A percentile compares a stretch with the other conserved stretches of the same genome.
Evolutionary conservation across 2,797 vertebrate genomes (phyloP).

Genomic region (Argentina silus): DNA sequence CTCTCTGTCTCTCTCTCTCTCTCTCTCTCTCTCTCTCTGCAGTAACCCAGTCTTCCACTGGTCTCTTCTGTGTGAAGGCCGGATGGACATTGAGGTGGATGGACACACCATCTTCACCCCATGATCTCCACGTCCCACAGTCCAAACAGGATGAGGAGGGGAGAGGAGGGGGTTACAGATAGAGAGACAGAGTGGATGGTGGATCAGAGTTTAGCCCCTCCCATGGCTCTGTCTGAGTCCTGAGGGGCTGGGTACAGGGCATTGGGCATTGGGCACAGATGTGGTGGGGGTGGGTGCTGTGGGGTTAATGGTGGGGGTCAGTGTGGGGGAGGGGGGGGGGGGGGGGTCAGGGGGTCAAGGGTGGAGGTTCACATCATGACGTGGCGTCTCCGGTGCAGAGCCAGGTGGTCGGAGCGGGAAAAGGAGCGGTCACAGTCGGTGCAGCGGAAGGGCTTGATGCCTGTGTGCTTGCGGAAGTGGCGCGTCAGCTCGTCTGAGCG

Average conservation of each 20-base stretch:
- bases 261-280: no score
- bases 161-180: slow-evolving; percentile 28
- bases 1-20: slow-evolving; percentile 8
- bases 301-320: neutral
- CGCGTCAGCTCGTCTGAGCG: slow-evolving; percentile 95
- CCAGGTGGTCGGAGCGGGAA: slow-evolving; percentile 96
- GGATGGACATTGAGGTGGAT: neutral
- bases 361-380: slow-evolving; percentile 87
- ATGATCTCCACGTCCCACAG: neutral
- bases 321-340: neutral
- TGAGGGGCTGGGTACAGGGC: no score
- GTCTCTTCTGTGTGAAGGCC: neutral
- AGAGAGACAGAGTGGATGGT: no score
- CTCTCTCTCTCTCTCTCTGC: neutral
- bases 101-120: neutral
- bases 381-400: slow-evolving; percentile 92
- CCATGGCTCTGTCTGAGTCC: no score
- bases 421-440: slow-evolving; percentile 96
- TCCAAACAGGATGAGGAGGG: neutral
- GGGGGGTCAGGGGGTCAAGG: neutral
- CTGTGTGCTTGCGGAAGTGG: slow-evolving; percentile 96
- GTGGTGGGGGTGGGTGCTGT: neutral
- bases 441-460: slow-evolving; percentile 96
- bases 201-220: no score
- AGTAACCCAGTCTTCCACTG: neutral